Conservation (phyloP, 2,797 vertebrate species). For the Ciconia nigra region DNA sequence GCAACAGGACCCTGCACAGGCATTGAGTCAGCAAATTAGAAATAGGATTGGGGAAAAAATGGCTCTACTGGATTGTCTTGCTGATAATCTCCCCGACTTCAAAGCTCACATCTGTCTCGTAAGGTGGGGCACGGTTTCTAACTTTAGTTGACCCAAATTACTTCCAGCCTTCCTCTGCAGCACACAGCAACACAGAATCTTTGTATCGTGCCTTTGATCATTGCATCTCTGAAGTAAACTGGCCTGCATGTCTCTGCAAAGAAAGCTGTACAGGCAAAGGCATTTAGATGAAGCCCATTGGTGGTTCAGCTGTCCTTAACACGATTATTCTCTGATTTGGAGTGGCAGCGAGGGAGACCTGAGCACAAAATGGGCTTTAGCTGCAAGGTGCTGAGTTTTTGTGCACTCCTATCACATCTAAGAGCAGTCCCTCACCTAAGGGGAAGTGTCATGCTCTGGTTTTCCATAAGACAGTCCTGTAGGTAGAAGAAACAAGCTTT, state of each 20-base stretch:
- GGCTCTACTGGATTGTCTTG: not conserved
- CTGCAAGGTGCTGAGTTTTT: not conserved
- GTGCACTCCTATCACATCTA: not conserved
- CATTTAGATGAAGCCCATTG: not conserved
- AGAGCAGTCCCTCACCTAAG: not conserved
- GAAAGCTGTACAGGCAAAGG: not conserved
- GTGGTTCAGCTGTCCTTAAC: not conserved
- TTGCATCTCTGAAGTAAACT: not conserved
- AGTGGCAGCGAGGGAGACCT: not conserved
- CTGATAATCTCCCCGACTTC: not conserved
- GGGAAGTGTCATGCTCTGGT: not conserved
- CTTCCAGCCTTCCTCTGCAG: not conserved
- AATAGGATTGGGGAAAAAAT: not conserved
- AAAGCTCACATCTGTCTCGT: slow-evolving; percentile 19
- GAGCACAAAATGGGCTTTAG: not conserved
- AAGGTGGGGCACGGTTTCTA: slow-evolving; percentile 19
- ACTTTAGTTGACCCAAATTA: slow-evolving; percentile 56
- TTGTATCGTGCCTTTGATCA: not conserved
- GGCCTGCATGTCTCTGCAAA: not conserved
- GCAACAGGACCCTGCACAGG: not conserved
- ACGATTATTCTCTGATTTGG: not conserved
- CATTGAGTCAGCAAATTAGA: not conserved
- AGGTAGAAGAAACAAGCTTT: not conserved
- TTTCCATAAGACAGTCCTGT: not conserved
- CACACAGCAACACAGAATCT: not conserved